Evolutionary conservation across 2,113 vertebrate species (phyloP), one percentile per base, ranked within the genome.

Genomic region (Riparia riparia): DNA sequence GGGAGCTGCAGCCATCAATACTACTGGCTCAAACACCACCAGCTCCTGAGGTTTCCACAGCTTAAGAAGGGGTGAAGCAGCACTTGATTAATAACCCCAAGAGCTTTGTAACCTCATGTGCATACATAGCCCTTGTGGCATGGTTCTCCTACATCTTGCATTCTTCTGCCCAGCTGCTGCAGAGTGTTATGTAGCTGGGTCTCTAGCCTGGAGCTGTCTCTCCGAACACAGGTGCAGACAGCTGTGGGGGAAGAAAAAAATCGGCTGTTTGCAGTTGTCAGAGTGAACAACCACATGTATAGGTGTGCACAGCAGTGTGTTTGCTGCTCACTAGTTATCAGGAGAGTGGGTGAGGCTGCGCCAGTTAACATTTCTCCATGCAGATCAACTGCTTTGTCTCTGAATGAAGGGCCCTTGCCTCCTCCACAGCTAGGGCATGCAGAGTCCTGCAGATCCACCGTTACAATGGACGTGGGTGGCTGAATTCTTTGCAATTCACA

Each of bases 101-200:
- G 79, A 58, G 53, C 68, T 93, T 76, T 83, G 21, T 90, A 69
- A 61, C 14, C 29, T 34, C 29, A 1, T 50, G 58, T 88, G 63
- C 58, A 37, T 83, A 4, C 13, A 31, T 15, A 45, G 71, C 34
- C 7, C 47, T 80, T 1, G 0, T 13, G 41, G 22, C 25, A 2
- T 56, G 64, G 42, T 58, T 92, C 66, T 82, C 7, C 22, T 31
- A 14, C 13, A n/a, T 42, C 26, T 54, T 42, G 9, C 31, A 21
- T 83, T 78, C 63, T 85, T 80, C 51, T 83, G 28, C 60, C 45
- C 92, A 92, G 88, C 72, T 93, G 85, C 76, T 93, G 70, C 34
- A 49, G 91, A 60, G n/a, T 82, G 61, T 84, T 78, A n/a, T 1
- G 41, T 64, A 68, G 69, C 92, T 86, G 83, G 34, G 56, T 19